These are phyloP conservation scores for Octodonta nipae DNA, from an alignment of 2,888 invertebrate genomes.

Conservation along the genomic window DNA sequence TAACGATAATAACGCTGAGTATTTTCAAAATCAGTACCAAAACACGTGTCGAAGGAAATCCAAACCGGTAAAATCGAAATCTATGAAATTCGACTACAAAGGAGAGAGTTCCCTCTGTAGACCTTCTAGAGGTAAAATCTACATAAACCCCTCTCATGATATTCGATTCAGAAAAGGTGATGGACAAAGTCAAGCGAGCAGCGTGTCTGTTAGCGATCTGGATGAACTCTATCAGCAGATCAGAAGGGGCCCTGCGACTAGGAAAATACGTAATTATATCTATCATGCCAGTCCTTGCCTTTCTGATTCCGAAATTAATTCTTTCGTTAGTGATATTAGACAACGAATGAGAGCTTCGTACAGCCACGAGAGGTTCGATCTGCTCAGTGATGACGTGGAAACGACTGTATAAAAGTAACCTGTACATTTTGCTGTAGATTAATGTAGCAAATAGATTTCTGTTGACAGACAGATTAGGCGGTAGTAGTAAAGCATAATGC, in stretches of 20 bases:
- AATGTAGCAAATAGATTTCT: conserved; percentile 3
- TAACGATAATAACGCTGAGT: too few species aligned
- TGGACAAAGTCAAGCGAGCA: conserved; percentile 45
- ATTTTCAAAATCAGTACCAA: too few species aligned
- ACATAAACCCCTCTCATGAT: conserved; percentile 39
- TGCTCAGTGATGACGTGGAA: conserved; percentile 23
- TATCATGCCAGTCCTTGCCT: conserved; percentile 24
- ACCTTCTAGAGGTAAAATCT: conserved; percentile 24
- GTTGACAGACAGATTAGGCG: too few species aligned
- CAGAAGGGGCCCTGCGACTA: conserved; percentile 31
- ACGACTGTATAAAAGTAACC: conserved; percentile 23
- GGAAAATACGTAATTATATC: conserved; percentile 5
- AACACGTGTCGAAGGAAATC: too few species aligned
- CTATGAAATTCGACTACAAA: conserved; percentile 15
- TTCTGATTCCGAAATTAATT: conserved; percentile 30
- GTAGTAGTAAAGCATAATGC: too few species aligned
- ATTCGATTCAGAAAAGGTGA: conserved; percentile 31
- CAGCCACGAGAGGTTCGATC: conserved; percentile 17
- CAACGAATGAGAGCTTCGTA: conserved; percentile 14
- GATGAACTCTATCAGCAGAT: conserved; percentile 62
- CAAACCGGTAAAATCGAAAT: conserved; percentile 2
- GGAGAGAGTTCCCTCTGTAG: background rate
- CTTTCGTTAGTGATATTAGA: conserved; percentile 21
- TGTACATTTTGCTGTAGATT: too few species aligned
- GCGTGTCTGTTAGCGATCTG: conserved; percentile 44